phyloP scores from a whole-genome alignment of 2,113 vertebrate genomes.

The Octodon degus region DNA sequence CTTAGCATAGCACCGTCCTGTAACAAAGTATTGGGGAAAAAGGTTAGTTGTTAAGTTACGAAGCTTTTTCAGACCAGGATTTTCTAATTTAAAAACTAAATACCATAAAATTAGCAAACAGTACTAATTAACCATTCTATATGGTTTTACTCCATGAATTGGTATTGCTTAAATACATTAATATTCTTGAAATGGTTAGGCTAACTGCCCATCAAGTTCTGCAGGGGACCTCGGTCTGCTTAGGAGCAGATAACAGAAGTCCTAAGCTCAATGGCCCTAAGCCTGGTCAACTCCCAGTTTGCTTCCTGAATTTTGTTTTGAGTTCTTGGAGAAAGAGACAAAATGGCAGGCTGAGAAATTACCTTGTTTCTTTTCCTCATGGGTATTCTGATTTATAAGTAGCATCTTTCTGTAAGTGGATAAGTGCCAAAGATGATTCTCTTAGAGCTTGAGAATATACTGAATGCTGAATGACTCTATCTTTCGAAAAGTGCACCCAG shows the following conservation, averaged over 20 bases:
- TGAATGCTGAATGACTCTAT: background rate
- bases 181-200: background rate
- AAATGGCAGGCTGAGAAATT: background rate
- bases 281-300: background rate
- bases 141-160: background rate
- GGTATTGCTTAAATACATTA: background rate
- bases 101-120: background rate
- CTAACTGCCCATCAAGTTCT: background rate
- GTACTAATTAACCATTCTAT: background rate
- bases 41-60: background rate
- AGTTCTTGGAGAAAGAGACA: background rate
- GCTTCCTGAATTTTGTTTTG: background rate
- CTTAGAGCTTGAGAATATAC: background rate
- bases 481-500: background rate
- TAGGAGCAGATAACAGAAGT: background rate
- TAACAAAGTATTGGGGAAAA: background rate
- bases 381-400: background rate
- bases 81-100: conserved; percentile 37
- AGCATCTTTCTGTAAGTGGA: background rate
- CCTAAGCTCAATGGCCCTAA: too few relatives aligned
- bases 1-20: background rate
- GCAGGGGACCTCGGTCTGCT: background rate
- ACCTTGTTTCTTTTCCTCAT: background rate
- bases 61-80: background rate
- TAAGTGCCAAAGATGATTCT: background rate